Evolutionary conservation across 2,888 invertebrate genomes (phyloP).

Genomic region (Lobophora halterata): DNA sequence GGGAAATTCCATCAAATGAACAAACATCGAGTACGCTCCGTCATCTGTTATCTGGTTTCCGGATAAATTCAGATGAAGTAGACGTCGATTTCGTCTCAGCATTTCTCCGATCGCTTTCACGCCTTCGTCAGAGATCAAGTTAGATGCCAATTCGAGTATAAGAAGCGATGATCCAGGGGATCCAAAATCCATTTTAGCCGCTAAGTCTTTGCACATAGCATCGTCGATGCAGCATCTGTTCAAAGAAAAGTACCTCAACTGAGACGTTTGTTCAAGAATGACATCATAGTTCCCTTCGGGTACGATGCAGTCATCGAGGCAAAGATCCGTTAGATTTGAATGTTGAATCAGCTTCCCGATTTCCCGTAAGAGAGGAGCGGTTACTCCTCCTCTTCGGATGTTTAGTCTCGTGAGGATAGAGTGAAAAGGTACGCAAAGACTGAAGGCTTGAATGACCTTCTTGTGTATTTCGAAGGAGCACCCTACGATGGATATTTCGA

Average conservation of each 20-base stretch:
- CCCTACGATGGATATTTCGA: slow-evolving; percentile 41
- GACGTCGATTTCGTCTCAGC: slow-evolving; percentile 46
- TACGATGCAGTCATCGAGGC: slow-evolving; percentile 46
- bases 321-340: slow-evolving; percentile 53
- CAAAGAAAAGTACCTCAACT: slow-evolving; percentile 49
- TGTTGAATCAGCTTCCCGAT: slow-evolving; percentile 44
- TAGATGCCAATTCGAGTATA: slow-evolving; percentile 47
- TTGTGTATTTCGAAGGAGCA: slow-evolving; percentile 30
- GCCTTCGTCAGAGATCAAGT: slow-evolving; percentile 47
- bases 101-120: slow-evolving; percentile 40
- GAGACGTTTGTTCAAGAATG: slow-evolving; percentile 40
- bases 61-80: slow-evolving; percentile 51
- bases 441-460: slow-evolving; percentile 44
- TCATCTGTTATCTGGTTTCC: slow-evolving; percentile 47
- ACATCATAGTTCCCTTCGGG: slow-evolving; percentile 44
- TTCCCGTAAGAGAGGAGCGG: slow-evolving; percentile 36
- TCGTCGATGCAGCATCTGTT: slow-evolving; percentile 49
- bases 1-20: slow-evolving; percentile 41
- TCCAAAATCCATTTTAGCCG: slow-evolving; percentile 33
- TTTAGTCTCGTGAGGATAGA: slow-evolving; percentile 39
- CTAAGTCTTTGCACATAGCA: slow-evolving; percentile 38
- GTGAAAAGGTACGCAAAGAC: slow-evolving; percentile 48
- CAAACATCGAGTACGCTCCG: slow-evolving; percentile 44
- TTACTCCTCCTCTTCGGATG: slow-evolving; percentile 37
- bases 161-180: slow-evolving; percentile 35